A percentile compares a stretch with the other conserved stretches of the same genome.
phyloP scores from a whole-genome alignment of 1,140 invertebrate genomes.

The Drosophila subobscura region DNA sequence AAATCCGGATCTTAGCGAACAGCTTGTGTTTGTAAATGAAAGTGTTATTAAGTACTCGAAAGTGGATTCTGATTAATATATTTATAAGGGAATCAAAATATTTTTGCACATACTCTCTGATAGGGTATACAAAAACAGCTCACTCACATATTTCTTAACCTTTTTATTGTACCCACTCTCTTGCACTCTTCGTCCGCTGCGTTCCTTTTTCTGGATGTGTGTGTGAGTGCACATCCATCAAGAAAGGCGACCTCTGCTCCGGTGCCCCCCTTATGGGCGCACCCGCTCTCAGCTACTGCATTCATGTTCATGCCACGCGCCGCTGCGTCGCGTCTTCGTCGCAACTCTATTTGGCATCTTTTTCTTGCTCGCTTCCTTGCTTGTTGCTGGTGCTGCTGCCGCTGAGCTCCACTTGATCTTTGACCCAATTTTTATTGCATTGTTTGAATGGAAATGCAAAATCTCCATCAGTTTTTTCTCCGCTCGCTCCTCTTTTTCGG shows the following conservation, averaged over 20 bases:
- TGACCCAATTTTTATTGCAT: slow-evolving; percentile 81
- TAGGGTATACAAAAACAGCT: slow-evolving; percentile 31
- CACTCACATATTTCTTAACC: slow-evolving; percentile 74
- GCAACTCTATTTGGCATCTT: slow-evolving; percentile 76
- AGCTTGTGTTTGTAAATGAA: too few species aligned
- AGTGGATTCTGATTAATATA: too few species aligned
- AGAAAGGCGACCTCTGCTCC: slow-evolving; percentile 61
- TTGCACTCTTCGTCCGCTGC: slow-evolving; percentile 8
- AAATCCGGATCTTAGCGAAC: too few species aligned
- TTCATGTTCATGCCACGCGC: slow-evolving; percentile 70
- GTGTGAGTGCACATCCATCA: slow-evolving; percentile 72
- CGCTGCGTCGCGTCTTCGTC: slow-evolving; percentile 58
- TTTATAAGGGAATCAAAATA: too few species aligned
- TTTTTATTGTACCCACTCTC: slow-evolving; percentile 60
- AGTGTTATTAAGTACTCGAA: too few species aligned
- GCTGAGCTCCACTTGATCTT: slow-evolving; percentile 81
- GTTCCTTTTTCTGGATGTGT: slow-evolving; percentile 14
- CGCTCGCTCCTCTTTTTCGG: slow-evolving; percentile 4
- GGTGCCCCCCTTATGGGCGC: slow-evolving; percentile 8
- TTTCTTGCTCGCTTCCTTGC: slow-evolving; percentile 5
- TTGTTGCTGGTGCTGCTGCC: slow-evolving; percentile 16
- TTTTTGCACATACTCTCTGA: neutral
- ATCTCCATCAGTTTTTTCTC: slow-evolving; percentile 13
- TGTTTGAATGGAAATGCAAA: slow-evolving; percentile 71
- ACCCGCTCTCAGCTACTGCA: slow-evolving; percentile 22